These are phyloP conservation scores for Myiotriccus ornatus DNA, from an alignment of 2,797 vertebrate genomes.

Conservation along the genomic window DNA sequence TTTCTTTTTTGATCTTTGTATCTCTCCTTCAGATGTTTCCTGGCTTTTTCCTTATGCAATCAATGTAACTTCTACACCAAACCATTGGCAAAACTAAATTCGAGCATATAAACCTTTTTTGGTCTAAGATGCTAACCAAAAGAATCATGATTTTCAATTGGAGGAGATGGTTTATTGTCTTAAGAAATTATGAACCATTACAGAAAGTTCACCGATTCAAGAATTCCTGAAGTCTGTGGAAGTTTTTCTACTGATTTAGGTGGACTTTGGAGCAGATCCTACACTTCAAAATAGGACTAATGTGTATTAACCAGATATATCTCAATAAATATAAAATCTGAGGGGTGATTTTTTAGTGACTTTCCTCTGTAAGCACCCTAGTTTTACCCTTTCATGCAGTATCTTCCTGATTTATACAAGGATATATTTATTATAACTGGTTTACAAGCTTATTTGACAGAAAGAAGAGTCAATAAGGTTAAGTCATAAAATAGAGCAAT, in stretches of 20 bases:
- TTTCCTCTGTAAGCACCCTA: neutral
- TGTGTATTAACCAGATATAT: neutral
- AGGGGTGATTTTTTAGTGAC: neutral
- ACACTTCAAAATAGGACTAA: neutral
- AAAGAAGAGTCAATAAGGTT: neutral
- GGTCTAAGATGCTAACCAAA: neutral
- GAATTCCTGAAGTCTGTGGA: neutral
- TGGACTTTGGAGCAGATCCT: neutral
- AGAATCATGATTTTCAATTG: neutral
- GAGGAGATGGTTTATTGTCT: neutral
- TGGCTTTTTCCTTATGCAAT: neutral
- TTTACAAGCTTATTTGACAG: neutral
- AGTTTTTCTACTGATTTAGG: neutral
- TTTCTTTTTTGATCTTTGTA: neutral
- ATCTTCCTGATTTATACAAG: neutral
- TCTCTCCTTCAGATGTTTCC: neutral
- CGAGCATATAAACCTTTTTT: neutral
- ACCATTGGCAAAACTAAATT: neutral
- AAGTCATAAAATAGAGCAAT: neutral
- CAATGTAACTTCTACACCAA: neutral
- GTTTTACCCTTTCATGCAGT: neutral
- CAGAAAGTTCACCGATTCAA: neutral
- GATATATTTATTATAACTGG: neutral
- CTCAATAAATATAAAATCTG: neutral
- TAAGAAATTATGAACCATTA: neutral